These are phyloP conservation scores for Siniperca knerii DNA, from an alignment of 2,113 vertebrate genomes.

Conservation along the genomic window DNA sequence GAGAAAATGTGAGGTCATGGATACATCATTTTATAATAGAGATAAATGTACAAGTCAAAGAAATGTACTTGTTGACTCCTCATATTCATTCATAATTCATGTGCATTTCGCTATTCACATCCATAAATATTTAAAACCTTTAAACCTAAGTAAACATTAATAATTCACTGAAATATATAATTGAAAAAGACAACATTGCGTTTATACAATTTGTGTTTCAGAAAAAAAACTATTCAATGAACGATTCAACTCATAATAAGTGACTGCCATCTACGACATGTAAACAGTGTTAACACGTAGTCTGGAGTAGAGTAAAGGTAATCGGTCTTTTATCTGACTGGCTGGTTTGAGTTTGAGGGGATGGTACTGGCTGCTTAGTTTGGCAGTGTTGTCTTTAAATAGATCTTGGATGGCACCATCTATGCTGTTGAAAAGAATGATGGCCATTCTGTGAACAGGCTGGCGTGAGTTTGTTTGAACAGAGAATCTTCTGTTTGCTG, in stretches of 20 bases:
- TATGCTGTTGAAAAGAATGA: conserved; percentile 35
- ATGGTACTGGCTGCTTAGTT: conserved; percentile 7
- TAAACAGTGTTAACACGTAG: conserved; percentile 11
- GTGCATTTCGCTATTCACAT: conserved; percentile 19
- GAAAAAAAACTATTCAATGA: neutral
- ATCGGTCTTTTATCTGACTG: conserved; percentile 15
- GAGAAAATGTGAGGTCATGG: neutral
- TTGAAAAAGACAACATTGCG: neutral
- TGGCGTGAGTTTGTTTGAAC: conserved; percentile 30
- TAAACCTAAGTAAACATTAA: conserved; percentile 48
- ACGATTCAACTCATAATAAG: neutral
- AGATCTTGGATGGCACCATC: conserved; percentile 25
- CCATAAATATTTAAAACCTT: conserved; percentile 63
- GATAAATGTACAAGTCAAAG: conserved; percentile 21
- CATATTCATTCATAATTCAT: conserved; percentile 45
- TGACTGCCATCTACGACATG: neutral
- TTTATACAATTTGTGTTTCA: neutral
- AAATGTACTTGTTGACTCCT: conserved; percentile 29
- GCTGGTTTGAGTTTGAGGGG: conserved; percentile 1
- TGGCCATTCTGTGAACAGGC: conserved; percentile 12
- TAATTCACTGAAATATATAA: conserved; percentile 33
- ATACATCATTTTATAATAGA: conserved; percentile 23
- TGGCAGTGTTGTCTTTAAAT: conserved; percentile 33
- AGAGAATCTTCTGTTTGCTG: conserved; percentile 25
- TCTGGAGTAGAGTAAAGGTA: neutral